Base-by-base conservation (phyloP, 2,888 invertebrate species). In the Melieria crassipennis region DNA sequence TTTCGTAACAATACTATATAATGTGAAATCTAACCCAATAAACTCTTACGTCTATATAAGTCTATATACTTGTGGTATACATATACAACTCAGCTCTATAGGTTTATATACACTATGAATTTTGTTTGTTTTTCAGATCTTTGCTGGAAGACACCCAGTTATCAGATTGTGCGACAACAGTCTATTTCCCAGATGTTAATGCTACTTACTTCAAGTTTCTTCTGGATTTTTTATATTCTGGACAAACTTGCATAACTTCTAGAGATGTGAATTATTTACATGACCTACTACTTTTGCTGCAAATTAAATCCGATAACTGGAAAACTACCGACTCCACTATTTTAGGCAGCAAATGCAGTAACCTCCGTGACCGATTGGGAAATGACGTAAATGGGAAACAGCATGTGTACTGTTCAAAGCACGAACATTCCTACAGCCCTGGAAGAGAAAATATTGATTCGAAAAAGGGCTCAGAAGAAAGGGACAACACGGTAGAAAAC, bases 221-320 rank as follows among this genome's bases (percentile, higher is more conserved):
- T 80, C 90, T 95, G 81, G 93, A 94, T 82, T 95, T 95, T 85
- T 88, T 95, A 70, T 95, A 95, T 86, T 94, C 94, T 79, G 95
- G 95, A 72, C 94, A 95, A 88, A 94, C 94, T 76, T 87, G 86
- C 77, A 86, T 87, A 66, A 86, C 86, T 30, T 86, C 87, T 13
- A 78, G 86, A 79, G 94, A 95, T 88, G 91, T 95, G 79, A 92
- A 92, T 83, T 93, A 93, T 82, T 90, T 95, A 88, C 92, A 93
- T 87, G 94, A 94, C 86, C 87, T 95, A 70, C 92, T 95, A 85
- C 92, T 94, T 85, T 88, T 95, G 79, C 87, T 95, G 80, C 94
- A 94, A 89, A 95, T 95, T 78, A 94, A 94, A 87, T 93, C 94
- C 76, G 94, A 94, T 81, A 91, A 92, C 81, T 92, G 92, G 92